Evolutionary conservation across 2,888 invertebrate genomes (phyloP).

Genomic region (Athalia cordata): DNA sequence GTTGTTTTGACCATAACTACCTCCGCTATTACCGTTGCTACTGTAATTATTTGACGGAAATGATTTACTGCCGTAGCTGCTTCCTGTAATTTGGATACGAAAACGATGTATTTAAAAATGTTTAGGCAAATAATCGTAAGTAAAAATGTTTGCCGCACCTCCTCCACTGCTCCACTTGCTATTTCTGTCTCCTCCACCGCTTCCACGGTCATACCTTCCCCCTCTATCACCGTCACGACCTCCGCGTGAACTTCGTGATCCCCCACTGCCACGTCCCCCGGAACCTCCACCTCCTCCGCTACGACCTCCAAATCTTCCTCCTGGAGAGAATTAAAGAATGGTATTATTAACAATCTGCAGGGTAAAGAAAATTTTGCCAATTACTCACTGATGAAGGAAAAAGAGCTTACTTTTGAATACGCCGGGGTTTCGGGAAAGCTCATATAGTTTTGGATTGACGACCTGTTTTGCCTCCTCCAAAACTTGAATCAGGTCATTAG

Average conservation of each 20-base stretch:
- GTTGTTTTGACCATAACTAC: conserved; percentile 32
- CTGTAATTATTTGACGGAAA: conserved; percentile 64
- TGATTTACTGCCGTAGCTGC: conserved; percentile 62
- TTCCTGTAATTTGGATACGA: conserved; percentile 42
- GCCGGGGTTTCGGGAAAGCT: conserved; percentile 77
- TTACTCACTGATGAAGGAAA: background rate
- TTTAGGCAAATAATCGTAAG: background rate
- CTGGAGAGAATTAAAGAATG: conserved; percentile 50
- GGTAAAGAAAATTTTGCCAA: background rate
- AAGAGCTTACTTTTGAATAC: conserved; percentile 65
- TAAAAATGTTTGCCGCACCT: conserved; percentile 46
- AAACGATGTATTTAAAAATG: background rate
- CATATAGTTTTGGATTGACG: conserved; percentile 91
- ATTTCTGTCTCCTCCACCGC: conserved; percentile 61
- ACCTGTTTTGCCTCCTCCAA: conserved; percentile 96
- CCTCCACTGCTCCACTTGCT: conserved; percentile 64
- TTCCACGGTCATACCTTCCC: conserved; percentile 63
- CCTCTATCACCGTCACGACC: conserved; percentile 61
- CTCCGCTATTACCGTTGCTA: conserved; percentile 52
- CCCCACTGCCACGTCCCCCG: conserved; percentile 54
- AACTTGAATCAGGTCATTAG: conserved; percentile 92
- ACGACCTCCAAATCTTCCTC: conserved; percentile 67
- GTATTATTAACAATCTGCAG: background rate
- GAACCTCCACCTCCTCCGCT: conserved; percentile 59
- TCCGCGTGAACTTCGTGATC: conserved; percentile 59